These are phyloP conservation scores for Hypomecis punctinalis DNA, from an alignment of 2,888 invertebrate genomes.

Conservation along the genomic window DNA sequence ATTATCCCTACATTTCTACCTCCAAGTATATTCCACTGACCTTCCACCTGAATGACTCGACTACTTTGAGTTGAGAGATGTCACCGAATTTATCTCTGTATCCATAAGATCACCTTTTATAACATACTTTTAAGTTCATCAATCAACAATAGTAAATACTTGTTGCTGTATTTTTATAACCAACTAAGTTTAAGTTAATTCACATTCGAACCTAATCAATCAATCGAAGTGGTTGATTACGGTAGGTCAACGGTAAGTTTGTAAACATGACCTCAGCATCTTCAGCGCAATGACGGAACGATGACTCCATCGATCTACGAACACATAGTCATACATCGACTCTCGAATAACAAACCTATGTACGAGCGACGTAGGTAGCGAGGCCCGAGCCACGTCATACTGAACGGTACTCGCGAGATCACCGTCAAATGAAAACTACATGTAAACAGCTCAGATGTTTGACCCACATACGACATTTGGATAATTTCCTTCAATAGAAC, in stretches of 20 bases:
- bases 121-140: too few species aligned
- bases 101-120: too few species aligned
- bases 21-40: too few species aligned
- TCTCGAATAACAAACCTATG: conserved; percentile 21
- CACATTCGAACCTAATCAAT: conserved; percentile 5
- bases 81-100: too few species aligned
- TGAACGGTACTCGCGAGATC: conserved; percentile 27
- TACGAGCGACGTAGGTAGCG: conserved; percentile 27
- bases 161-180: conserved; percentile 9
- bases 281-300: conserved; percentile 32
- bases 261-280: conserved; percentile 40
- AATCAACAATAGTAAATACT: too few species aligned
- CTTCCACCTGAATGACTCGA: too few species aligned
- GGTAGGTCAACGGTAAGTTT: conserved; percentile 22
- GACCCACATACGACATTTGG: conserved; percentile 22
- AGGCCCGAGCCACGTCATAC: conserved; percentile 28
- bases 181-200: conserved; percentile 10
- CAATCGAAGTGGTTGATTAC: conserved; percentile 19
- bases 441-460: conserved; percentile 22
- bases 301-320: conserved; percentile 36
- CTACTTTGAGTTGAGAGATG: too few species aligned
- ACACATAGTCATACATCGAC: conserved; percentile 20
- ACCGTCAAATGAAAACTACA: conserved; percentile 32
- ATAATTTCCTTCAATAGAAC: conserved; percentile 11
- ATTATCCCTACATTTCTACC: too few species aligned